Conservation (phyloP, 2,113 vertebrate species). For the Pagrus major region DNA sequence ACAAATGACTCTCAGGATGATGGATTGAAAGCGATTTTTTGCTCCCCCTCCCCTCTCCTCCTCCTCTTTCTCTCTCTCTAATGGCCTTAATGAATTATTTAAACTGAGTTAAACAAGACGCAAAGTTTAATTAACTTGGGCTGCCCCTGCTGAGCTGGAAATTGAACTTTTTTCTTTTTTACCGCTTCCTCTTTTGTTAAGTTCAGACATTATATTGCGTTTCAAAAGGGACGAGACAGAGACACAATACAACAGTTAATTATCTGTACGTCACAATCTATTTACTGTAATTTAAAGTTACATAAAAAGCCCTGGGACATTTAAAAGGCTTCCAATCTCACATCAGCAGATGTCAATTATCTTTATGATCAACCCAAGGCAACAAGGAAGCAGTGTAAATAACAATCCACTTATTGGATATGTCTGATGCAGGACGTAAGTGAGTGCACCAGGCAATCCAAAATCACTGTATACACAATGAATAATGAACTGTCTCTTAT, state of each 20-base stretch:
- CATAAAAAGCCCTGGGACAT: background rate
- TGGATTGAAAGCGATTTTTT: slow-evolving; percentile 9
- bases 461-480: slow-evolving; percentile 14
- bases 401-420: slow-evolving; percentile 26
- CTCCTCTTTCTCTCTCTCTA: slow-evolving; percentile 10
- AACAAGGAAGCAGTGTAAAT: background rate
- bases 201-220: slow-evolving; percentile 12
- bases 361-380: slow-evolving; percentile 18
- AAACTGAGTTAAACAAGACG: slow-evolving; percentile 53
- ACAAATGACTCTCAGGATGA: slow-evolving; percentile 20
- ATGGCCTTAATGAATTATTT: slow-evolving; percentile 59
- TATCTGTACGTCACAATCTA: background rate
- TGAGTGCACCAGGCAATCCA: background rate
- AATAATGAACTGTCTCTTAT: slow-evolving; percentile 12
- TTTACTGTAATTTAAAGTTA: background rate
- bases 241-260: background rate
- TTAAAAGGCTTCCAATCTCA: too few relatives aligned
- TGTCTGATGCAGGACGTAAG: background rate
- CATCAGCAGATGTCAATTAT: slow-evolving; percentile 19
- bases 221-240: background rate
- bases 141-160: slow-evolving; percentile 35
- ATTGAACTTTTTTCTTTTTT: slow-evolving; percentile 51
- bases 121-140: slow-evolving; percentile 67
- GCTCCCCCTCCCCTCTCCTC: background rate
- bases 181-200: slow-evolving; percentile 32